A percentile compares a stretch with the other conserved stretches of the same genome.
phyloP scores from a whole-genome alignment of 2,113 vertebrate species.

The Vulpes ferrilata region DNA sequence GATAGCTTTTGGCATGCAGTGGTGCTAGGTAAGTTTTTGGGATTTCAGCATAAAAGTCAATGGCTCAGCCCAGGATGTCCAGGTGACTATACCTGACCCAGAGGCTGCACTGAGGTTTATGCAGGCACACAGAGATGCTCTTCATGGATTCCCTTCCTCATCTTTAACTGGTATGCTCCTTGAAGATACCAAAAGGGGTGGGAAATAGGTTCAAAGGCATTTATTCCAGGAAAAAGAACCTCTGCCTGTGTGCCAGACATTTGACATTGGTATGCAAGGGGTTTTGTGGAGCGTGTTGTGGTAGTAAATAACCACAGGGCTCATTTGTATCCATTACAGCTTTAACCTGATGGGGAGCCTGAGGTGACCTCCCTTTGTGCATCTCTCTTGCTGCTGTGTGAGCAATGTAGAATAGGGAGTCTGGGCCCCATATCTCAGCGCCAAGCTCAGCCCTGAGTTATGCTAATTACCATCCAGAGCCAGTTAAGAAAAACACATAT shows the following conservation, averaged over 20 bases:
- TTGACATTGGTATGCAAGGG: not conserved
- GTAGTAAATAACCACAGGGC: not conserved
- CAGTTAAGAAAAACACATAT: conserved; percentile 60
- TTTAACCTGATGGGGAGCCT: not conserved
- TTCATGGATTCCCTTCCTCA: not conserved
- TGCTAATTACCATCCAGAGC: conserved; percentile 73
- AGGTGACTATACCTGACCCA: not conserved
- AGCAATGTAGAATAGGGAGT: not conserved
- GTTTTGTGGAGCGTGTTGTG: not conserved
- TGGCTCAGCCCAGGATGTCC: not conserved
- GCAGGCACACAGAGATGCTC: not conserved
- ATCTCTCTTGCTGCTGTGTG: not conserved
- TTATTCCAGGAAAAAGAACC: not conserved
- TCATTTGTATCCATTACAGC: not conserved
- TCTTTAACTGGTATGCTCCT: conserved; percentile 33
- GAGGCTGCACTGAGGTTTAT: not conserved
- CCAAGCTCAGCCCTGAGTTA: conserved; percentile 52
- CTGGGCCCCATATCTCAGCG: not conserved
- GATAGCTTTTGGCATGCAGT: not conserved
- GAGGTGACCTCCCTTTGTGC: not conserved
- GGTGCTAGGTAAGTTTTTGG: not conserved
- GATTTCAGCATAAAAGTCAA: not conserved
- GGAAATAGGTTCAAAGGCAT: not conserved
- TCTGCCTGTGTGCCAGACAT: not conserved
- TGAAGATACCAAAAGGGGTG: not conserved